These are phyloP conservation scores for Nyctibius bracteatus DNA, from an alignment of 2,113 vertebrate species.

Conservation along the genomic window DNA sequence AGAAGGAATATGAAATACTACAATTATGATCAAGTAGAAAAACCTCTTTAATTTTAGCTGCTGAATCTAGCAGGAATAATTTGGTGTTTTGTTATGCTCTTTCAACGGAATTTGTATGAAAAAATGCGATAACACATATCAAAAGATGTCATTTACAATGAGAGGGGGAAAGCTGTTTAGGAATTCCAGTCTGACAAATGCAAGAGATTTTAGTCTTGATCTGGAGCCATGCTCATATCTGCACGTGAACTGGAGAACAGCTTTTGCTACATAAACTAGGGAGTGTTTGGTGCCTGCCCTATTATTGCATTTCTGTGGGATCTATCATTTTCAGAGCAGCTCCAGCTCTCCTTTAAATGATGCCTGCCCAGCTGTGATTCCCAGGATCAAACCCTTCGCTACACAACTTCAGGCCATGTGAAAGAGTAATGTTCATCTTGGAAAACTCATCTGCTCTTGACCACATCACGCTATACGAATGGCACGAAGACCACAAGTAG, in stretches of 20 bases:
- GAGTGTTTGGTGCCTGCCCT: not conserved
- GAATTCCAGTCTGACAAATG: not conserved
- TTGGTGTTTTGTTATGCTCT: not conserved
- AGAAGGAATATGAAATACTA: slow-evolving; percentile 39
- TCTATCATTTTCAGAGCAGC: not conserved
- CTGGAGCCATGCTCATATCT: not conserved
- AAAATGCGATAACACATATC: not conserved
- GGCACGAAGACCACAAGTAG: rapidly evolving
- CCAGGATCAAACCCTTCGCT: not conserved
- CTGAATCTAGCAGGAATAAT: slow-evolving; percentile 21
- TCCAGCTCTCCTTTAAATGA: not conserved
- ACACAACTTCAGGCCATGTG: not conserved
- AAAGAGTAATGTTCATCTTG: not conserved
- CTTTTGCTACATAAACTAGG: not conserved
- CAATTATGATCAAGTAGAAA: not conserved
- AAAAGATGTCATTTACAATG: not conserved
- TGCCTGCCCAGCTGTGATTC: not conserved
- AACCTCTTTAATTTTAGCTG: not conserved
- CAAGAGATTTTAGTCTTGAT: not conserved
- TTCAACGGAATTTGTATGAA: not conserved
- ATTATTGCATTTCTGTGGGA: not conserved
- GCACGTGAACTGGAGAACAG: not conserved
- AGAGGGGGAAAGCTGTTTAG: not conserved
- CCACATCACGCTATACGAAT: rapidly evolving
- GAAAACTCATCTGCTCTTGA: not conserved